Evolutionary conservation across 2,797 vertebrate species (phyloP).

Genomic region (Bovichtus variegatus): DNA sequence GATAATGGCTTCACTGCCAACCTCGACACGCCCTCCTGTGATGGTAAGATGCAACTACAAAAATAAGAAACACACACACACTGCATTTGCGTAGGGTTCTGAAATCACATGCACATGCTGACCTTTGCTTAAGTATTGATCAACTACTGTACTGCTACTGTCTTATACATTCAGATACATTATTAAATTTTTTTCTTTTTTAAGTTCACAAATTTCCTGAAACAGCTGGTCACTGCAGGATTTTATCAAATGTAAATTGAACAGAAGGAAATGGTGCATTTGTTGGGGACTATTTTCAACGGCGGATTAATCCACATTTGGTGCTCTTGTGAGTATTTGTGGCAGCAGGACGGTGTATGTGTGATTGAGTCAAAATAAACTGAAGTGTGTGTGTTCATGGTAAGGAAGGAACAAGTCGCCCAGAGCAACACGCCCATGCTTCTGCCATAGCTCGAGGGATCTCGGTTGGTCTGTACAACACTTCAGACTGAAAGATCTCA

Average conservation of each 20-base stretch:
- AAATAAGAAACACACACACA: slow-evolving; percentile 2
- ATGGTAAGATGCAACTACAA: slow-evolving; percentile 84
- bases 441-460: too few species aligned
- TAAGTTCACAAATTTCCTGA: not conserved
- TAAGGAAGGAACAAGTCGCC: not conserved
- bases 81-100: too few species aligned
- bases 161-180: not conserved
- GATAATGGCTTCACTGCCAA: slow-evolving; percentile 89
- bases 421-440: too few species aligned
- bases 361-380: not conserved
- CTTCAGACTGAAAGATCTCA: too few species aligned
- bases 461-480: too few species aligned
- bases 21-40: slow-evolving; percentile 84
- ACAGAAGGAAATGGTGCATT: not conserved
- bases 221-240: not conserved
- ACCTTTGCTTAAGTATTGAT: not conserved
- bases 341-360: not conserved
- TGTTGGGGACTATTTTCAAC: too few species aligned
- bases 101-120: not conserved
- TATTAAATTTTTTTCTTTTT: not conserved
- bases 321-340: not conserved
- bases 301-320: not conserved
- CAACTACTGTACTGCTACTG: not conserved
- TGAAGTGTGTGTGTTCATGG: not conserved
- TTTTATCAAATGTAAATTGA: not conserved